A percentile compares a stretch with the other conserved stretches of the same genome.
These are phyloP conservation scores for Maccullochella peelii DNA, from an alignment of 2,113 vertebrate genomes.

Conservation along the genomic window DNA sequence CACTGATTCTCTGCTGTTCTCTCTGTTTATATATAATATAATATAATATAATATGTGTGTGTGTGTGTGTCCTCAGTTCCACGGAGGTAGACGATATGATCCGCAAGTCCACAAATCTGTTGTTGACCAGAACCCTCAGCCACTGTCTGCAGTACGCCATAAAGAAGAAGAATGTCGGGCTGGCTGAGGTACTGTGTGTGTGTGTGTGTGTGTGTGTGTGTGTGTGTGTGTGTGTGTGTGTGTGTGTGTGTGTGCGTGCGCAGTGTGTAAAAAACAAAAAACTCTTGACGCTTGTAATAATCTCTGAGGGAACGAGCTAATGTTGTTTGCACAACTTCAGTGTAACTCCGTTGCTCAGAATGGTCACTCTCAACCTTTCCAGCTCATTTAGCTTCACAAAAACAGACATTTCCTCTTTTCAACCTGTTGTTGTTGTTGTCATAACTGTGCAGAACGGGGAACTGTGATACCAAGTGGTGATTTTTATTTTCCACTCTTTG, in stretches of 20 bases:
- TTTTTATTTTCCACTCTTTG: constrained; percentile 40
- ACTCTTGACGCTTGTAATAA: constrained; percentile 1
- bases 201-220: constrained; percentile 43
- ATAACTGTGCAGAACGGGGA: constrained; percentile 2
- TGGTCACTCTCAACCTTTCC: constrained; percentile 19
- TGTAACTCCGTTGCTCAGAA: neutral
- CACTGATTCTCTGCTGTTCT: constrained; percentile 10
- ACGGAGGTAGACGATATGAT: constrained; percentile 99
- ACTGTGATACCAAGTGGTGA: neutral
- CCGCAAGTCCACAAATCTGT: constrained; percentile 95
- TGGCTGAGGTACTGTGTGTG: constrained; percentile 89
- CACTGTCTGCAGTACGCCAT: constrained; percentile 95
- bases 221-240: constrained; percentile 13
- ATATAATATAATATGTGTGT: constrained; percentile 3
- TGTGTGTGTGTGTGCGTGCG: constrained; percentile 11
- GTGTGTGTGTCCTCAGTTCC: constrained; percentile 84
- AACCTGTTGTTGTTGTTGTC: neutral
- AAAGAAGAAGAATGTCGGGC: constrained; percentile 94
- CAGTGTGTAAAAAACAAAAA: constrained; percentile 1
- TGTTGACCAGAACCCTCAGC: constrained; percentile 95
- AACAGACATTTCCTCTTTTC: constrained; percentile 27
- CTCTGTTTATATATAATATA: constrained; percentile 24
- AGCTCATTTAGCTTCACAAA: constrained; percentile 17
- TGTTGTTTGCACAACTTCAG: constrained; percentile 25
- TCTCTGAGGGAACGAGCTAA: neutral